Conservation (phyloP, 2,888 invertebrate genomes). For the Brenthis hecate region DNA sequence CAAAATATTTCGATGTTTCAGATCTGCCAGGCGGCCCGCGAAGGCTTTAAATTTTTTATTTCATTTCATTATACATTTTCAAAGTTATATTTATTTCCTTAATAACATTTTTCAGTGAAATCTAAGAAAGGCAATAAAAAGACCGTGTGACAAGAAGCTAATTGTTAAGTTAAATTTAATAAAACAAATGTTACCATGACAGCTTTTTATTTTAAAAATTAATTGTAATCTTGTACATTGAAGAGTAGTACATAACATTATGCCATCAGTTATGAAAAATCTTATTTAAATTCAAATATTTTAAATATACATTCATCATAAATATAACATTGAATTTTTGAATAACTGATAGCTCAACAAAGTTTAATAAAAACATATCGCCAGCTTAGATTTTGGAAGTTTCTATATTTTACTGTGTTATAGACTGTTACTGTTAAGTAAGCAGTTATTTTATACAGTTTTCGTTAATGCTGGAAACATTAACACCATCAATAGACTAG, state of each 20-base stretch:
- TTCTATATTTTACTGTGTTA: too few species aligned
- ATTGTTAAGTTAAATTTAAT: slow-evolving; percentile 4
- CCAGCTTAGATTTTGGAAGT: too few species aligned
- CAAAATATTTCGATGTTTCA: too few species aligned
- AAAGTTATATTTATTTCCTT: slow-evolving; percentile 5
- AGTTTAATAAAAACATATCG: too few species aligned
- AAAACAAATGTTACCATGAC: slow-evolving; percentile 8
- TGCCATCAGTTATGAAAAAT: background rate
- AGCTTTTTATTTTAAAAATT: slow-evolving; percentile 6
- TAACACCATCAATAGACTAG: too few species aligned
- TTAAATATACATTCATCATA: background rate
- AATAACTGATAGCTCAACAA: too few species aligned
- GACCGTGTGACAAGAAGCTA: background rate
- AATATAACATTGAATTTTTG: background rate
- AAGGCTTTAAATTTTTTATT: background rate
- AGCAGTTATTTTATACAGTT: too few species aligned
- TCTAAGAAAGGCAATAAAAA: slow-evolving; percentile 25
- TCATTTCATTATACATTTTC: too few species aligned
- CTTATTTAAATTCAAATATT: background rate
- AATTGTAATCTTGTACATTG: background rate
- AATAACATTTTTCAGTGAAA: slow-evolving; percentile 34
- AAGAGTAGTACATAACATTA: background rate
- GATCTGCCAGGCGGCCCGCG: too few species aligned
- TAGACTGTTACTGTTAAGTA: too few species aligned
- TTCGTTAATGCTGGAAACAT: too few species aligned